These are phyloP conservation scores for Todiramphus chloris DNA, from an alignment of 2,113 vertebrate genomes.

Conservation along the genomic window DNA sequence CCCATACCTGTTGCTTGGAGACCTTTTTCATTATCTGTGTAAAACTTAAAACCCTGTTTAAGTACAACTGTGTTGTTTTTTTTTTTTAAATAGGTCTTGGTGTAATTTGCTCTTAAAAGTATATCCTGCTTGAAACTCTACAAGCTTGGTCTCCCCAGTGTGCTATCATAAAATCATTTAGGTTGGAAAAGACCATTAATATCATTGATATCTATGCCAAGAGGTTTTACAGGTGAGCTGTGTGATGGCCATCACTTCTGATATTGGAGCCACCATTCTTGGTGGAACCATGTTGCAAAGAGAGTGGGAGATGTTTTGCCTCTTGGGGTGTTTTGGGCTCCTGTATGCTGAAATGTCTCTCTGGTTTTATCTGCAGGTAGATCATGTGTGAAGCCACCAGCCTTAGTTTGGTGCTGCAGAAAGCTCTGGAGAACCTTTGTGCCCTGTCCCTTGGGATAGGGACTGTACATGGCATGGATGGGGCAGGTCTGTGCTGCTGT, in stretches of 20 bases:
- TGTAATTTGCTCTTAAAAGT: not conserved
- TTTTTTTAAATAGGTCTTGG: not conserved
- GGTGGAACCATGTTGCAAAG: rapidly evolving
- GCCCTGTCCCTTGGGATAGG: rapidly evolving
- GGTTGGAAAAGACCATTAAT: not conserved
- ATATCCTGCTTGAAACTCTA: not conserved
- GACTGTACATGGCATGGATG: rapidly evolving
- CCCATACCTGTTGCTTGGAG: not conserved
- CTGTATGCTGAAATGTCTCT: rapidly evolving
- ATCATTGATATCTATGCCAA: rapidly evolving
- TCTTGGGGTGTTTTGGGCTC: not conserved
- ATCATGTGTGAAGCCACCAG: not conserved
- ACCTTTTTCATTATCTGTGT: not conserved
- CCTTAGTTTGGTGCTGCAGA: not conserved
- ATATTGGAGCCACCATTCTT: not conserved
- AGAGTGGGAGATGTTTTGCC: not conserved
- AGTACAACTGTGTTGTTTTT: not conserved
- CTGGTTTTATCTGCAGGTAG: not conserved
- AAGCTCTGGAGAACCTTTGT: rapidly evolving
- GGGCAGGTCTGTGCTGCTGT: rapidly evolving
- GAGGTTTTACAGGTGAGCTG: not conserved
- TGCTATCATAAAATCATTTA: not conserved
- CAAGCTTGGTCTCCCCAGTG: not conserved
- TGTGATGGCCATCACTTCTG: not conserved
- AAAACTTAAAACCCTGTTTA: not conserved